Base-by-base conservation (phyloP, 2,888 invertebrate genomes). In the Artemia sinica region DNA sequence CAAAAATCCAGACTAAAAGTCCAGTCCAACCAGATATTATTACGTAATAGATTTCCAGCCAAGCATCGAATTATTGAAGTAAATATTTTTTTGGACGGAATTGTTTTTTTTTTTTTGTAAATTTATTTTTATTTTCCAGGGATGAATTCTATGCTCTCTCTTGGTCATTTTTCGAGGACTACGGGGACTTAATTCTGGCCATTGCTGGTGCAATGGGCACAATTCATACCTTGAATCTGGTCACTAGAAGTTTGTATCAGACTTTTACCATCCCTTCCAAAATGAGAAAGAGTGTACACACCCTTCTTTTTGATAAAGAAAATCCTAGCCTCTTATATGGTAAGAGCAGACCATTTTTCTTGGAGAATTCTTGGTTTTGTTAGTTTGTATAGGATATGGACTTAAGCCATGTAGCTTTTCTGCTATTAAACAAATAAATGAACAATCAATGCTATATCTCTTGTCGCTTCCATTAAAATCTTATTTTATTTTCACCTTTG, bases 71-170 rank as follows among this genome's bases (percentile, higher is more conserved):
- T 0, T 41, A 41, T 41, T 41, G 6, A 41, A 41, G 41, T 41
- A 41, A 41, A 41, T 41, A 41, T 41, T 41, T 41, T 41, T 41
- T 41, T 41, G 41, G 41, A 41, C 6, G 41, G 41, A 41, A 41
- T 41, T 41, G 41, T 41, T 41, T 41, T 1, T 41, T 41, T 41
- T 41, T 28, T 4, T 41, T 41, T 41, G 71, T 73, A 68, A 67
- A 67, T 68, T 41, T 51, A 68, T 13, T 71, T 70, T 70, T 66
- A 71, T 66, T 52, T 72, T 71, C 28, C 69, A 75, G 75, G 71
- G 76, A 78, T 73, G 73, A 76, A 69, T 78, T 80, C 68, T 80
- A 78, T 72, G 74, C 78, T 1, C 72, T 80, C 50, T 77, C 79
- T 0, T 81, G 81, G 81, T 77, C 79, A 9, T 77, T 77, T 3